phyloP scores from a whole-genome alignment of 1,140 invertebrate species.

The Aleiodes sp. region DNA sequence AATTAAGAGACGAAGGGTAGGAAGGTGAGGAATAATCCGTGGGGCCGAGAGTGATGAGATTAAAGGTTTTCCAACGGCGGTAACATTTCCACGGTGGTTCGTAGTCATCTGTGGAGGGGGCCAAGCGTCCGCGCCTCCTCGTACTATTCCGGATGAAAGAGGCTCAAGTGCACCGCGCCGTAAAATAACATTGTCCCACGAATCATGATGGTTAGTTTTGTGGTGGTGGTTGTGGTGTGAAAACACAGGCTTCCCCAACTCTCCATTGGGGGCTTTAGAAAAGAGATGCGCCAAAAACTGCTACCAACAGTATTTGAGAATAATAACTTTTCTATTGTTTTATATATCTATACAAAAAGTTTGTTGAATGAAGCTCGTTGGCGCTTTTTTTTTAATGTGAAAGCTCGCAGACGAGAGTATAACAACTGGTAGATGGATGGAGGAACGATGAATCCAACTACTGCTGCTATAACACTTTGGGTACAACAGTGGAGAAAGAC shows the following conservation, averaged over 20 bases:
- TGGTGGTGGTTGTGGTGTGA: not conserved
- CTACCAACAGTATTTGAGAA: not conserved
- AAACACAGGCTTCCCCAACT: not conserved
- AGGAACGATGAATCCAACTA: not conserved
- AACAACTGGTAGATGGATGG: slow-evolving; percentile 6
- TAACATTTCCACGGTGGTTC: slow-evolving; percentile 39
- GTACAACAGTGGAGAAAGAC: not conserved
- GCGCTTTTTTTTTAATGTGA: slow-evolving; percentile 1
- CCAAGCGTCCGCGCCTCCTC: slow-evolving; percentile 15
- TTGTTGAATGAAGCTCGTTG: no score
- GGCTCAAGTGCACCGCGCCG: slow-evolving; percentile 64
- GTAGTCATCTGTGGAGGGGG: not conserved
- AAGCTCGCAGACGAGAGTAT: no score
- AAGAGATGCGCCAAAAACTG: slow-evolving; percentile 2
- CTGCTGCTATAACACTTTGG: no score
- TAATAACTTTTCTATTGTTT: slow-evolving; percentile 10
- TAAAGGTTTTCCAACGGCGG: slow-evolving; percentile 59
- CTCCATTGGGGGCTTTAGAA: not conserved
- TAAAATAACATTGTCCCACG: slow-evolving; percentile 67
- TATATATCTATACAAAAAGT: not conserved
- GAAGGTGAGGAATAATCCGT: slow-evolving; percentile 55
- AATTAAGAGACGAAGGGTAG: not conserved
- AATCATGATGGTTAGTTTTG: slow-evolving; percentile 29
- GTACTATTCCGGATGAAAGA: slow-evolving; percentile 61
- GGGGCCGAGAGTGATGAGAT: slow-evolving; percentile 63